Conservation (phyloP, 2,113 vertebrate species). For the Aplodontia rufa region DNA sequence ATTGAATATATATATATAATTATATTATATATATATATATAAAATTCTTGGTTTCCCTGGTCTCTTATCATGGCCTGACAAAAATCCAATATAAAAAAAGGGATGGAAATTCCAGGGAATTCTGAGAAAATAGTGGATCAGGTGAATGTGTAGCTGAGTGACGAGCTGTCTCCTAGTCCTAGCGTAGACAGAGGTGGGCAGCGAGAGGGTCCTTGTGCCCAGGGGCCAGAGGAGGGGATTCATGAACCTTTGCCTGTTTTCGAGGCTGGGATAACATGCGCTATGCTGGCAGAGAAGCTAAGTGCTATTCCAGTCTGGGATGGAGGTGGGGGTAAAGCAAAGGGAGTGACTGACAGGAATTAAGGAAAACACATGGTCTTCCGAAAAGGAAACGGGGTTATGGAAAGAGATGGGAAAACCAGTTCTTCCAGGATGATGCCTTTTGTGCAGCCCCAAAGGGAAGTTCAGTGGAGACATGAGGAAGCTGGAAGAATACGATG, state of each 20-base stretch:
- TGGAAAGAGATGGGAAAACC: constrained; percentile 66
- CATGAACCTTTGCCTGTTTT: background rate
- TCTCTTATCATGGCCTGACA: background rate
- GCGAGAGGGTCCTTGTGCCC: background rate
- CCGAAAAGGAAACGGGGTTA: constrained; percentile 66
- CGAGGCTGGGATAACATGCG: background rate
- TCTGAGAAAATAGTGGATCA: background rate
- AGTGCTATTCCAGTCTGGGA: background rate
- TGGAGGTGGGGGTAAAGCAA: background rate
- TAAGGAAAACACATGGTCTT: constrained; percentile 70
- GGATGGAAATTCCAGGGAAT: background rate
- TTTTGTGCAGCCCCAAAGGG: constrained; percentile 42
- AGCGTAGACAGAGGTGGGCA: too few species aligned
- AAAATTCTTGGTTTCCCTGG: background rate
- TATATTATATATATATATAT: background rate
- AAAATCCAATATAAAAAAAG: background rate
- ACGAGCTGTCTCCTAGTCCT: background rate
- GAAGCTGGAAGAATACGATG: constrained; percentile 65
- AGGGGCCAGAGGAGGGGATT: background rate
- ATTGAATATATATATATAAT: too few species aligned
- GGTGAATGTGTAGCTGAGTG: too few species aligned
- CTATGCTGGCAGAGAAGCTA: background rate
- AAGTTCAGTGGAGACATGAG: constrained; percentile 58
- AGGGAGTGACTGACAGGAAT: constrained; percentile 47
- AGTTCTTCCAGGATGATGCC: constrained; percentile 61